phyloP scores from a whole-genome alignment of 2,797 vertebrate genomes.

The Setipinna tenuifilis region DNA sequence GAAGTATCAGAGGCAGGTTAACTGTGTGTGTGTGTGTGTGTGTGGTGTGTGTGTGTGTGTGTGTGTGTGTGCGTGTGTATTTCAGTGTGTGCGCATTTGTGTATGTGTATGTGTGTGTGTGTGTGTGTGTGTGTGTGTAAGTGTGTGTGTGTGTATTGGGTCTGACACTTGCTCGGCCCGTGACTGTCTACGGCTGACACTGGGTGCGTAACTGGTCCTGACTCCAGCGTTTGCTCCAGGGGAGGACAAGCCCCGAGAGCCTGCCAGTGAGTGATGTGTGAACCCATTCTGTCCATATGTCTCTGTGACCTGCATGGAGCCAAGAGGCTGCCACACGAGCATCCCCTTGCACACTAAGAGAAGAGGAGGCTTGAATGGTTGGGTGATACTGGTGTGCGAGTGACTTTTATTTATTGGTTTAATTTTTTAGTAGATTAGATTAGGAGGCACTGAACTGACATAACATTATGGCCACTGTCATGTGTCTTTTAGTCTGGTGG shows the following conservation, averaged over 20 bases:
- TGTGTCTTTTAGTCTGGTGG: too few relatives aligned
- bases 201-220: not conserved
- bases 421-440: not conserved
- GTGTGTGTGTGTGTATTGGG: not conserved
- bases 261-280: not conserved
- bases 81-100: constrained; percentile 4
- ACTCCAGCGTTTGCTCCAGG: not conserved
- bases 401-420: not conserved
- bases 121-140: constrained; percentile 27
- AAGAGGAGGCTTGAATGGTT: not conserved
- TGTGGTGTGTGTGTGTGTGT: not conserved
- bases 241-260: not conserved
- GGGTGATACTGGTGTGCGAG: not conserved
- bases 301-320: not conserved
- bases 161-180: not conserved
- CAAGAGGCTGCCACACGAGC: not conserved
- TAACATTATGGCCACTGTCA: too few relatives aligned
- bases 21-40: not conserved
- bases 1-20: not conserved
- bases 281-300: not conserved
- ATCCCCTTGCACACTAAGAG: not conserved
- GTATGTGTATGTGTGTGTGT: constrained; percentile 21
- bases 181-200: not conserved
- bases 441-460: too few relatives aligned
- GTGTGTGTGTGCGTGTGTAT: not conserved